Base-by-base conservation (phyloP, 1,140 invertebrate genomes). In the Harpegnathos saltator region DNA sequence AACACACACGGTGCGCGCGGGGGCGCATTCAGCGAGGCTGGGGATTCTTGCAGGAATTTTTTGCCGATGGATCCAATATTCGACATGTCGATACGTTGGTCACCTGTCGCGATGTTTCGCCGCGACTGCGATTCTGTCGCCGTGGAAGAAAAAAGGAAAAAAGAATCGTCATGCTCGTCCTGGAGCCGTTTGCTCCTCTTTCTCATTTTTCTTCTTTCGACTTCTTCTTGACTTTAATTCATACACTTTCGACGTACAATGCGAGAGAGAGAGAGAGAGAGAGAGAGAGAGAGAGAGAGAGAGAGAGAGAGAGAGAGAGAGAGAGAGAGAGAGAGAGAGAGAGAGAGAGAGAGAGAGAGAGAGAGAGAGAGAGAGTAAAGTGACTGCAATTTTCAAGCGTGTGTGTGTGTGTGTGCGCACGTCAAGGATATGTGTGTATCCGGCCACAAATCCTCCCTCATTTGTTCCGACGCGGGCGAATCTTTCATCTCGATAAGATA, bases 21-120 rank as follows among this genome's bases (percentile, higher is more conserved):
- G 52, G 24, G 44, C 50, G 50, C 62, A 61, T 68, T 73, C 59
- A 59, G 48, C 24, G 19, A 56, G 71, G 44, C 62, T 33, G 69
- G 66, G 62, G 73, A 82, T 86, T 85, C 24, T 69, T 72, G 52
- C 24, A 69, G 62, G 74, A 83, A 87, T 74, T 69, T 50, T 69
- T 59, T 71, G 54, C 72, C 65, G 85, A 29, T 44, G 62, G 68
- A 84, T 87, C 77, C 77, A 87, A 86, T 78, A 83, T 87, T 82
- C 58, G 29, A 56, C 50, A 85, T 69, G 83, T 82, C 84, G 66
- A 86, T 85, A 85, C 71, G 19, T 11, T 29, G 38, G 63, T 58
- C 58, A 63, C 58, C 83, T 88, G 83, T 85, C 87, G n/a, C n/a
- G 83, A 88, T 88, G 84, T 78, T 62, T 81, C 33, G 71, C 48